Evolutionary conservation across 2,888 invertebrate genomes (phyloP), one percentile per base, ranked within the genome.

Genomic region (Clepsis dumicolana): DNA sequence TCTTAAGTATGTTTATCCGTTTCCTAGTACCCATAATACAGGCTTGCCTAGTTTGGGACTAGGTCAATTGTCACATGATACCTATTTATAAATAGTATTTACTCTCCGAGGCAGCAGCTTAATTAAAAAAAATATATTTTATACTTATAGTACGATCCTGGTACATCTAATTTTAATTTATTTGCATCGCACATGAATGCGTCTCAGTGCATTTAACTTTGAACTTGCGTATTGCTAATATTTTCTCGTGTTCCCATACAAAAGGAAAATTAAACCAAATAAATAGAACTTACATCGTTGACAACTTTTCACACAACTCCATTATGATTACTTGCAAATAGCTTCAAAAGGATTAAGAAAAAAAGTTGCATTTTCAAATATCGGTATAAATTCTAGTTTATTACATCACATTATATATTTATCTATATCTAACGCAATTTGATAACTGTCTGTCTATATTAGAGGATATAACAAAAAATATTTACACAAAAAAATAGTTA

Each of bases 401-500:
- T 18, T 18, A 16, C 16, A 18, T 44, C 16, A 16, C 44, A 44
- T 35, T 35, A 10, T 44, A 16, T 44, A 44, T 7, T 44, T 7
- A 8, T 41, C 35, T 16, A 44, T 44, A 18, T 18, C 44, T 18
- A 44, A 18, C 16, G 7, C 44, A 8, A 44, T 2, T 16, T 18
- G 44, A n/a, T 44, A 44, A 44, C 44, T 18, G 44, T 4, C n/a
- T 12, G 18, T 29, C 54, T 54, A 64, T 24, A 64, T 44, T 57
- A 57, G 12, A 48, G 16, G 24, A 60, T 21, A 56, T 32, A 54
- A 50, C 18, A 2, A 35, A 64, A 64, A 64, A 50, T 57, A 64
- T 64, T 57, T 64, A 64, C 64, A 64, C n/a, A 64, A 57, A 48
- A 57, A 64, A 57, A 44, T 44, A 44, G 12, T 35, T 35, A 7